Evolutionary conservation across 2,888 invertebrate genomes (phyloP).

Genomic region (Trichopria drosophilae): DNA sequence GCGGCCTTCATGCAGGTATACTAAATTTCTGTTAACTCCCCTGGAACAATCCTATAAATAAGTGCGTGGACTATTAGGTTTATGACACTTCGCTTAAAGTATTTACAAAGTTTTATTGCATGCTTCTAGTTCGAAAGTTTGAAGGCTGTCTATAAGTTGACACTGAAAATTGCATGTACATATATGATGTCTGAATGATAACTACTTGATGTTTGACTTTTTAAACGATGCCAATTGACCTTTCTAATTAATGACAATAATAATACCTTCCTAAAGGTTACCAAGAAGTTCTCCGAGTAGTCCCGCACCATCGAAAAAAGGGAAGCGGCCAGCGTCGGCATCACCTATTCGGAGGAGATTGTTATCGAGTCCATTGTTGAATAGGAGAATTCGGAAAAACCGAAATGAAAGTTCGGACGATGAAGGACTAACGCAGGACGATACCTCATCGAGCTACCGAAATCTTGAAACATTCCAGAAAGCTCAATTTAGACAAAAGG

Average conservation of each 20-base stretch:
- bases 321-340: constrained; percentile 75
- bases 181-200: no score
- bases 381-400: constrained; percentile 74
- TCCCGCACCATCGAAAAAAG: constrained; percentile 73
- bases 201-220: no score
- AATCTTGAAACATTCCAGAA: constrained; percentile 91
- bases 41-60: no score
- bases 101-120: no score
- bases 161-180: no score
- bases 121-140: no score
- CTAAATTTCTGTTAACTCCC: no score
- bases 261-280: constrained; percentile 60
- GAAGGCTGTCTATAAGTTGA: no score
- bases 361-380: constrained; percentile 80
- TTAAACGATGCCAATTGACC: no score
- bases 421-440: constrained; percentile 64
- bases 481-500: constrained; percentile 88
- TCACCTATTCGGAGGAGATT: constrained; percentile 78
- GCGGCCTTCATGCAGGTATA: constrained; percentile 49
- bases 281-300: constrained; percentile 78
- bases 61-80: no score
- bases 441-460: constrained; percentile 71
- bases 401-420: constrained; percentile 84
- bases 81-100: no score
- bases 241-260: background rate